A percentile compares a stretch with the other conserved stretches of the same genome.
These are phyloP conservation scores for Anas georgica DNA, from an alignment of 2,797 vertebrate species.

Conservation along the genomic window DNA sequence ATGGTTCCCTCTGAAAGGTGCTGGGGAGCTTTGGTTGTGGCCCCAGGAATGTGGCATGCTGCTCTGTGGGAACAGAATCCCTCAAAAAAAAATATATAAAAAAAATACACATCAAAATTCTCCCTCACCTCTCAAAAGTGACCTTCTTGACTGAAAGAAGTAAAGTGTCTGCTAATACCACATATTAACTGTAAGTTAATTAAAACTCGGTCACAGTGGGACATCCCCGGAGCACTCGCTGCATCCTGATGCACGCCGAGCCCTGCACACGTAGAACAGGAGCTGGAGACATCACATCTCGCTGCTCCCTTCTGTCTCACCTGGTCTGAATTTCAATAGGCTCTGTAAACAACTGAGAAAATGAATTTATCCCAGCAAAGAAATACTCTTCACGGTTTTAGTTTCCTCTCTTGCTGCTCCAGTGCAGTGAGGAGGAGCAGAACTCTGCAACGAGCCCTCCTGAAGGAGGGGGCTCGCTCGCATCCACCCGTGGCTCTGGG, in stretches of 20 bases:
- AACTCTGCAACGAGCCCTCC: not conserved
- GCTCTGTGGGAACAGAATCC: not conserved
- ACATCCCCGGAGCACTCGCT: accelerated
- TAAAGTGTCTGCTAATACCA: not conserved
- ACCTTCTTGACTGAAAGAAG: not conserved
- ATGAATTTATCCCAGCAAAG: not conserved
- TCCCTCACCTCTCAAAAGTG: not conserved
- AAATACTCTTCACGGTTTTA: not conserved
- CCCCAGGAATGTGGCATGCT: not conserved
- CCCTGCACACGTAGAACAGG: not conserved
- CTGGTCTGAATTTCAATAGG: not conserved
- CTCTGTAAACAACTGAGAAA: not conserved
- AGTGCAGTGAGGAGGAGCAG: not conserved
- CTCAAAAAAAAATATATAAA: no score
- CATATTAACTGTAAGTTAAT: not conserved
- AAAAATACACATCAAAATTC: not conserved
- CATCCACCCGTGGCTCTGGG: not conserved
- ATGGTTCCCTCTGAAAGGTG: not conserved
- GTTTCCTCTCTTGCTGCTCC: not conserved
- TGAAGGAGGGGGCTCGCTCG: not conserved
- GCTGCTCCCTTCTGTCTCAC: not conserved
- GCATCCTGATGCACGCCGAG: not conserved
- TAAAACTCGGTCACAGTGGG: not conserved
- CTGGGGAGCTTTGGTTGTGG: not conserved
- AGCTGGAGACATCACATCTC: not conserved